phyloP scores from a whole-genome alignment of 2,113 vertebrate genomes.

The Girardinichthys multiradiatus region DNA sequence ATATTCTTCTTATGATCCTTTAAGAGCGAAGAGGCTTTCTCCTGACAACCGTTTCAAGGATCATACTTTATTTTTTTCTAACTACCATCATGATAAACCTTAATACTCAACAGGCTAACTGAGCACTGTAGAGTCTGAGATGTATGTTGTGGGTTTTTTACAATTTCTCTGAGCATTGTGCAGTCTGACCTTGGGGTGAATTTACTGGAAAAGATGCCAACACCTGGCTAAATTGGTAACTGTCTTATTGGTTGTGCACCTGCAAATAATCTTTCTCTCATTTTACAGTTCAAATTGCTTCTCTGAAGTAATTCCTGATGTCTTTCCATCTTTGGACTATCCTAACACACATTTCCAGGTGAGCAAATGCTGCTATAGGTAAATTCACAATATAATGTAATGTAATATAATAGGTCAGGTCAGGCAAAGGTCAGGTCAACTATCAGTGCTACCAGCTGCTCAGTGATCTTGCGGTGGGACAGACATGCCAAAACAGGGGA shows the following conservation, averaged over 20 bases:
- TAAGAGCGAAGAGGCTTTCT: not conserved
- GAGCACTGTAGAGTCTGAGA: not conserved
- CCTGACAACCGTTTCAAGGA: not conserved
- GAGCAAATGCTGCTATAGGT: no score
- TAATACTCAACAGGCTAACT: not conserved
- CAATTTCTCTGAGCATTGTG: no score
- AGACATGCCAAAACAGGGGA: no score
- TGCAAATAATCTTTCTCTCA: not conserved
- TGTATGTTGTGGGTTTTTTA: not conserved
- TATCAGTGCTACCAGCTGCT: not conserved
- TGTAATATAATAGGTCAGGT: not conserved
- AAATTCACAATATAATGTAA: no score
- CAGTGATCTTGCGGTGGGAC: not conserved
- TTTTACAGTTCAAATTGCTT: not conserved
- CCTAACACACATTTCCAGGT: no score
- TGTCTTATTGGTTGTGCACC: no score
- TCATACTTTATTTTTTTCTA: not conserved
- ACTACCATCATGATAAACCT: not conserved
- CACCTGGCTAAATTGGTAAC: no score
- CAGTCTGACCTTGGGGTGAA: not conserved
- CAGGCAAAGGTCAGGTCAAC: not conserved
- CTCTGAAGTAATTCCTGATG: no score
- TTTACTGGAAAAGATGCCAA: no score
- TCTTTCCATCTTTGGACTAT: no score
- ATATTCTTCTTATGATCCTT: not conserved